Evolutionary conservation across 2,888 invertebrate genomes (phyloP).

Genomic region (Sarcophaga carnaria): DNA sequence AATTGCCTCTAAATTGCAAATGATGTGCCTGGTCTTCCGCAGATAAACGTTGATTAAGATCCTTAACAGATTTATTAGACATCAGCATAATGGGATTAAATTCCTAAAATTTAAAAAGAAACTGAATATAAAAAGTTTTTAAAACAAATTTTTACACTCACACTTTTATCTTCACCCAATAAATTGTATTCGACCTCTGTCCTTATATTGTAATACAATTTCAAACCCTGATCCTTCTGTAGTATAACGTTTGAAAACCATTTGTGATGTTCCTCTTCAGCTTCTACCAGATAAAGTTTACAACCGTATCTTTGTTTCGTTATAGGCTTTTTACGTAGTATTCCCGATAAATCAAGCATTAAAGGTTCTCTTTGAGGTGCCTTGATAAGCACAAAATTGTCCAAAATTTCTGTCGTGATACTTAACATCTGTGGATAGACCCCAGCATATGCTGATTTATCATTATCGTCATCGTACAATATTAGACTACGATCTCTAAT

Average conservation of each 20-base stretch:
- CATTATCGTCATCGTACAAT: constrained; percentile 31
- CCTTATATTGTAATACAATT: constrained; percentile 49
- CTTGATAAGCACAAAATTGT: constrained; percentile 27
- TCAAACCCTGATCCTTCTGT: constrained; percentile 39
- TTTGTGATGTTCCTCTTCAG: constrained; percentile 54
- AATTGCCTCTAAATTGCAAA: constrained; percentile 68
- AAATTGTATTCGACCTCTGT: constrained; percentile 29
- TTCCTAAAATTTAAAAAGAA: constrained; percentile 41
- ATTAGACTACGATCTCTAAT: constrained; percentile 61
- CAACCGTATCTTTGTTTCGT: constrained; percentile 34
- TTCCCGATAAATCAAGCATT: constrained; percentile 40
- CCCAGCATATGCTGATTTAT: constrained; percentile 46
- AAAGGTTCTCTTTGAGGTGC: constrained; percentile 52
- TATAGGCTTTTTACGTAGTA: background rate
- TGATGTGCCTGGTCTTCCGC: constrained; percentile 38
- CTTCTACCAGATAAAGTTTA: constrained; percentile 48
- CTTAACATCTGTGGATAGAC: constrained; percentile 62
- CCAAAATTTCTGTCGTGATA: constrained; percentile 47
- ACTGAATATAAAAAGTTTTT: background rate
- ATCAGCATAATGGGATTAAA: constrained; percentile 66
- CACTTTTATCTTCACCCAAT: constrained; percentile 45
- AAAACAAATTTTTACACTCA: background rate
- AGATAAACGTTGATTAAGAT: constrained; percentile 58
- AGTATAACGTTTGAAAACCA: constrained; percentile 66
- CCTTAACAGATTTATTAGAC: constrained; percentile 60